phyloP scores from a whole-genome alignment of 23 tunicate genomes.

The Halocynthia roretzi region DNA sequence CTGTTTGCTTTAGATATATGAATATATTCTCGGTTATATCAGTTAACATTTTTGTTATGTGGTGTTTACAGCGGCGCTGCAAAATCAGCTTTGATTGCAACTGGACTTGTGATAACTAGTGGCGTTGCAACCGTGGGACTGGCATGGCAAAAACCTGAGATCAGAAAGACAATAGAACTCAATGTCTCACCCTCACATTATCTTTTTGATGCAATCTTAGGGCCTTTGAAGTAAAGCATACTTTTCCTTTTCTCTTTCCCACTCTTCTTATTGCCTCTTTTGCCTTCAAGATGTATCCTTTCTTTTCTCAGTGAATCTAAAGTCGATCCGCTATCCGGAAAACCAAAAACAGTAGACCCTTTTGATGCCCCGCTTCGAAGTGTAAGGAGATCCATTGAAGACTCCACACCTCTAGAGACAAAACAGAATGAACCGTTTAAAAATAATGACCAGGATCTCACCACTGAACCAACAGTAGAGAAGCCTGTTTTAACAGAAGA shows the following conservation, averaged over 20 bases:
- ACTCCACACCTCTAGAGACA: neutral
- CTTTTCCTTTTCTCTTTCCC: no score
- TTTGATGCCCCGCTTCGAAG: conserved; percentile 10
- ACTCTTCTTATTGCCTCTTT: no score
- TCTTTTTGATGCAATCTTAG: conserved; percentile 11
- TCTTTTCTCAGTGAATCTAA: neutral
- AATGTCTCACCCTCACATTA: conserved; percentile 5
- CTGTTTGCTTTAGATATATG: no score
- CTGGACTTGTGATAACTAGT: neutral
- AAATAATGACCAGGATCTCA: neutral
- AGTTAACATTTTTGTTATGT: no score
- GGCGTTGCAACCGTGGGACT: neutral
- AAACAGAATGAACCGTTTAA: neutral
- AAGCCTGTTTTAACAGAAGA: neutral
- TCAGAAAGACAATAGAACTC: conserved; percentile 2
- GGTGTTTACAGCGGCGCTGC: neutral
- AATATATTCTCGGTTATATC: no score
- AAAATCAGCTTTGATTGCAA: neutral
- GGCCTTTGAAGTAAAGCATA: neutral
- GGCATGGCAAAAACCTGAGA: conserved; percentile 12
- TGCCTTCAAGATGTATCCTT: no score
- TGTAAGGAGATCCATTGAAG: conserved; percentile 4
- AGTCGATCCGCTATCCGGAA: neutral
- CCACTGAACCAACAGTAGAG: neutral
- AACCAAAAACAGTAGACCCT: neutral